Base-by-base conservation (phyloP, 2,797 vertebrate species). In the Tachyglossus aculeatus region DNA sequence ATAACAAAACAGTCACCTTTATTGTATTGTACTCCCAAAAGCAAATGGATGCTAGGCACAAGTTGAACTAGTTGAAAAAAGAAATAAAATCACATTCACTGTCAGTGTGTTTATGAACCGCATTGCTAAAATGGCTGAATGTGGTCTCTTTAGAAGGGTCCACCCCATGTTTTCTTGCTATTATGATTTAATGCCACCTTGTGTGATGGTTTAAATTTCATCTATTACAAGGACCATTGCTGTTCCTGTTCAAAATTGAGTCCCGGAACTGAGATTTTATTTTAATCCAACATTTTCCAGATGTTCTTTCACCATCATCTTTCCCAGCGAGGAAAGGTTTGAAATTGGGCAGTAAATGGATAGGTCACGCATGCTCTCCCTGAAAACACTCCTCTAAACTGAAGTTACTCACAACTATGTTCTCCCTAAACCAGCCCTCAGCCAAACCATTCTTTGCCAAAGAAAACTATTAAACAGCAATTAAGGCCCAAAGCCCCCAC, bases 261-360 rank as follows among this genome's bases (percentile, higher is more conserved):
- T 3, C 37, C 29, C 45, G 18, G 66, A 67, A 53, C 18, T 24
- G 33, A 7, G 15, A n/a, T 63, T 56, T 65, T 5, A 58, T 58
- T 64, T 75, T 73, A 25, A 34, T 16, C 33, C 9, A 18, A 34
- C 8, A 18, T 68, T 24, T 68, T 76, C 7, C 19, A 67, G 29
- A 51, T 27, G n/a, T n/a, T n/a, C n/a, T n/a, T 76, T 38, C 52
- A 58, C 24, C 61, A 25, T n/a, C 60, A 5, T 36, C 36, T 15
- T 47, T 67, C 33, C 9, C 25, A 53, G 22, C 37, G 12, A 31
- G 6, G 22, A 55, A 39, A 43, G 61, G 7, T 40, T 29, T 55
- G 52, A n/a, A n/a, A 65, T 8, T 58, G 27, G 53, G 47, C 11
- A 62, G n/a, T n/a, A n/a, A n/a, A n/a, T n/a, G n/a, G n/a, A n/a